Evolutionary conservation across 1,140 invertebrate genomes (phyloP), one percentile per base, ranked within the genome.

Genomic region (Apocrypta bakeri): DNA sequence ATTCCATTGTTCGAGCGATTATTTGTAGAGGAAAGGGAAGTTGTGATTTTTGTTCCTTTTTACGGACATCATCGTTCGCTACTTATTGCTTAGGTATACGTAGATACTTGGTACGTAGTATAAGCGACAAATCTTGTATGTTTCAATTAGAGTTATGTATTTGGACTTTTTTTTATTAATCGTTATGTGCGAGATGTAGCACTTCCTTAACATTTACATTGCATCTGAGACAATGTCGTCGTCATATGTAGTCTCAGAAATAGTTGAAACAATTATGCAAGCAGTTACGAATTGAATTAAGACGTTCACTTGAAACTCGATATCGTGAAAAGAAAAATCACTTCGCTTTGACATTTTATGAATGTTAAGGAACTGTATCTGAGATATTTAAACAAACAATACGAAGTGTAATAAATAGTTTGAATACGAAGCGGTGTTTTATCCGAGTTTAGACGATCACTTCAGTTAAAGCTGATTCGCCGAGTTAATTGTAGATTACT

Each of bases 1-100:
- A 73, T 83, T 78, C 56, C 75, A 69, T 73, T 83, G 68, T 83
- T 78, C 0, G n/a, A 61, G 2, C 21, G n/a, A 69, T 68, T 25
- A 24, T 27, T 71, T 56, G 9, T 79, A 56, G 77, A 56, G 7
- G 2, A 42, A 33, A 71, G 21, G 14, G n/a, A 56, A 37, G 33
- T 37, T 9, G 33, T 37, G 9, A 21, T n/a, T 21, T 21, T 56
- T 6, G 48, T 56, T 56, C 4, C 21, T 56, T n/a, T 6, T 56
- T 6, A 56, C 42, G 0, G 14, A 48, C 21, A 17, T 48, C 12
- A 17, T 48, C 12, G 40, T 40, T 12, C 40, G 14, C 14, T 48
- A 17, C 12, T 48, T 48, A 17, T 12, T 17, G 42, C 42, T 48
- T 48, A 17, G 21, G 14, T 42, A 9, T n/a, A 37, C 9, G 3